Evolutionary conservation across 2,797 vertebrate genomes (phyloP).

Genomic region (Zenarchopterus dispar): DNA sequence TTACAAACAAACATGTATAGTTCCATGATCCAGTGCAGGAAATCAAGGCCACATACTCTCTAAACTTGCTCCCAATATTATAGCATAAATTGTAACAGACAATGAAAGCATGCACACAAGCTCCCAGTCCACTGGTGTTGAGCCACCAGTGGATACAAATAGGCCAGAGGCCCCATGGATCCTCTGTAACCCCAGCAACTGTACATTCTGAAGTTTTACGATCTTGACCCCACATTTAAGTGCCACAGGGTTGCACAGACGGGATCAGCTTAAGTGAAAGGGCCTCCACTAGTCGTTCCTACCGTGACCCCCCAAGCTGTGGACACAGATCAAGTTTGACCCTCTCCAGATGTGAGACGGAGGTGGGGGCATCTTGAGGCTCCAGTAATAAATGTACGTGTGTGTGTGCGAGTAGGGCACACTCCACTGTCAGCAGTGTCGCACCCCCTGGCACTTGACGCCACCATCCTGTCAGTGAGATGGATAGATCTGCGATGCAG

Average conservation of each 20-base stretch:
- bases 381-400: slow-evolving; percentile 41
- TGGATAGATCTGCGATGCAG: slow-evolving; percentile 70
- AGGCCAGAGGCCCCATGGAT: slow-evolving; percentile 50
- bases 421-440: slow-evolving; percentile 76
- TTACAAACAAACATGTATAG: neutral
- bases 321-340: slow-evolving; percentile 70
- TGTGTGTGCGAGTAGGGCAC: slow-evolving; percentile 54
- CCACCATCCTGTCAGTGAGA: slow-evolving; percentile 81
- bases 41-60: slow-evolving; percentile 6
- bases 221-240: slow-evolving; percentile 76
- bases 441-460: slow-evolving; percentile 78
- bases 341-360: slow-evolving; percentile 77
- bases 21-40: neutral
- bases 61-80: neutral
- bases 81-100: slow-evolving; percentile 25
- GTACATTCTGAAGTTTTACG: slow-evolving; percentile 78
- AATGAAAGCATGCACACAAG: slow-evolving; percentile 51
- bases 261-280: slow-evolving; percentile 75
- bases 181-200: slow-evolving; percentile 68
- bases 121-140: slow-evolving; percentile 39
- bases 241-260: slow-evolving; percentile 62
- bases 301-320: slow-evolving; percentile 66
- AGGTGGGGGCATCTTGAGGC: slow-evolving; percentile 28
- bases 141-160: slow-evolving; percentile 59
- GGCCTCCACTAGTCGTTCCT: slow-evolving; percentile 62